A percentile compares a stretch with the other conserved stretches of the same genome.
Conservation (phyloP, 2,113 vertebrate species). For the Cyphomyrus plagiostoma region DNA sequence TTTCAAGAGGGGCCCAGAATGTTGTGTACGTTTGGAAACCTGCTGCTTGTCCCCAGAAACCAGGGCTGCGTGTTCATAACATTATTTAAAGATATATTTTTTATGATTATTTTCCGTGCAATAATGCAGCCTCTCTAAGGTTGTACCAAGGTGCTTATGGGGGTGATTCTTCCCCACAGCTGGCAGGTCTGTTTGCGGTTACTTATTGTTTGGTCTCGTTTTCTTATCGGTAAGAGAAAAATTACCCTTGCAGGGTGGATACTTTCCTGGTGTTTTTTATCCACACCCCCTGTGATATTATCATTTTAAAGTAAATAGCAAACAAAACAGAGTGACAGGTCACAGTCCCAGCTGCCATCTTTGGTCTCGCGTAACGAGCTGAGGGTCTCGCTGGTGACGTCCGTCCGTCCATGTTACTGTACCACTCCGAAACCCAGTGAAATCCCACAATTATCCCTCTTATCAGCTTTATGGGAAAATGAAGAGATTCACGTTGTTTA, state of each 20-base stretch:
- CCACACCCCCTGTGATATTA: background rate
- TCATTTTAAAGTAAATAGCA: background rate
- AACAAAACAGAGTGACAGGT: background rate
- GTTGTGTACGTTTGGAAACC: background rate
- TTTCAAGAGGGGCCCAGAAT: background rate
- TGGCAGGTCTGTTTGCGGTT: background rate
- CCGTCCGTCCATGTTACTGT: background rate
- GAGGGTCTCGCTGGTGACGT: background rate
- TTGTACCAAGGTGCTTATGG: background rate
- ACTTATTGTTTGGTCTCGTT: background rate
- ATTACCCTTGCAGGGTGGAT: constrained; percentile 12
- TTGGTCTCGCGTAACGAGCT: background rate
- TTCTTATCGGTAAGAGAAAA: constrained; percentile 4
- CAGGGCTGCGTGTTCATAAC: background rate
- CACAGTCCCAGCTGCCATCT: background rate
- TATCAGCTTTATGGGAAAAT: background rate
- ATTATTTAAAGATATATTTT: background rate
- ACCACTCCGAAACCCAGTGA: background rate
- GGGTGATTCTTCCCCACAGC: background rate
- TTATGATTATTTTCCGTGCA: background rate
- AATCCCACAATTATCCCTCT: background rate
- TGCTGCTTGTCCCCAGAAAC: background rate
- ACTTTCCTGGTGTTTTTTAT: background rate
- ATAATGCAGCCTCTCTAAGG: background rate
- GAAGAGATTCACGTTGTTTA: background rate